Conservation (phyloP, 2,888 invertebrate genomes). For the Pimpla rufipes region DNA sequence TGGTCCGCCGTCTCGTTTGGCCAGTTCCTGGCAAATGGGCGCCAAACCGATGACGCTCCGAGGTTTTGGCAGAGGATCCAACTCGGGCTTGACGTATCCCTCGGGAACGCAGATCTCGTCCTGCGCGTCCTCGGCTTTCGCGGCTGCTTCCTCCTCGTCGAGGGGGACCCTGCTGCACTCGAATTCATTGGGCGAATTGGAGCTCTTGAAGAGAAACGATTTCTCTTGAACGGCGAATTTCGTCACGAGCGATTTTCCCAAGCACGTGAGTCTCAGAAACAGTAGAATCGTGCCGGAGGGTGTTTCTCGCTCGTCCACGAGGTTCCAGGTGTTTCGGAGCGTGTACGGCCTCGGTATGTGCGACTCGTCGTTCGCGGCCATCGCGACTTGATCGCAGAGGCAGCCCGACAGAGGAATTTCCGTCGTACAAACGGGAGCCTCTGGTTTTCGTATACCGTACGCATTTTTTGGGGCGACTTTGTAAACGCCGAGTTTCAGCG, state of each 20-base stretch:
- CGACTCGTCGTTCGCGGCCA: slow-evolving; percentile 67
- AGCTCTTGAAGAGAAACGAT: slow-evolving; percentile 78
- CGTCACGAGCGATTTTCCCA: slow-evolving; percentile 79
- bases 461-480: slow-evolving; percentile 43
- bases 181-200: slow-evolving; percentile 75
- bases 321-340: slow-evolving; percentile 74
- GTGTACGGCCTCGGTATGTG: slow-evolving; percentile 71
- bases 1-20: slow-evolving; percentile 71
- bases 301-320: slow-evolving; percentile 71
- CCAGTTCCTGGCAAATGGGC: slow-evolving; percentile 72
- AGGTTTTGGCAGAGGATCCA: slow-evolving; percentile 50
- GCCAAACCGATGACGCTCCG: slow-evolving; percentile 73
- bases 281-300: slow-evolving; percentile 78
- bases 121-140: slow-evolving; percentile 8
- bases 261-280: slow-evolving; percentile 78
- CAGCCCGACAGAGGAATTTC: slow-evolving; percentile 72
- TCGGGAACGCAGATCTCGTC: slow-evolving; percentile 48
- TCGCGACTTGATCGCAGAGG: slow-evolving; percentile 73
- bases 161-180: slow-evolving; percentile 69
- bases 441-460: slow-evolving; percentile 51
- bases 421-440: slow-evolving; percentile 67
- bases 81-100: slow-evolving; percentile 28
- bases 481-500: slow-evolving; percentile 70
- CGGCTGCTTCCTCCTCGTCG: slow-evolving; percentile 39
- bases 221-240: slow-evolving; percentile 76